A percentile compares a stretch with the other conserved stretches of the same genome.
These are phyloP conservation scores for Amazona finschi DNA, from an alignment of 2,797 vertebrate species.

Conservation along the genomic window DNA sequence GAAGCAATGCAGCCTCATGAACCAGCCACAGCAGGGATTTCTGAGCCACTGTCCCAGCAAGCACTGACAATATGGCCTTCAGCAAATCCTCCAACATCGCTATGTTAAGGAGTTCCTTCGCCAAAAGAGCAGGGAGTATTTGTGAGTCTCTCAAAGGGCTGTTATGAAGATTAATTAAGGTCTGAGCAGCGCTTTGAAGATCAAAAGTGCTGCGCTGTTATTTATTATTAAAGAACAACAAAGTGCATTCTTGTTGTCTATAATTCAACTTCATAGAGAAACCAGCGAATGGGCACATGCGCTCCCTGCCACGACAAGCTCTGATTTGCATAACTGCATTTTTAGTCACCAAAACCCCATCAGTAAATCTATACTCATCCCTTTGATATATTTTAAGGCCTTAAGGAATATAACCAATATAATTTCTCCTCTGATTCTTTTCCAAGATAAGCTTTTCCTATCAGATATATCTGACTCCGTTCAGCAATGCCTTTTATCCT, in stretches of 20 bases:
- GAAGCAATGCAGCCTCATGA: neutral
- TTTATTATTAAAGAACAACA: conserved; percentile 61
- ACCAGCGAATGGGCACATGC: conserved; percentile 8
- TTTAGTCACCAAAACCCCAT: conserved; percentile 9
- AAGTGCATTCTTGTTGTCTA: conserved; percentile 41
- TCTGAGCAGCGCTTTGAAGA: conserved; percentile 52
- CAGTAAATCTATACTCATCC: neutral
- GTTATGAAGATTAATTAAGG: conserved; percentile 64
- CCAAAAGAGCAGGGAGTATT: neutral
- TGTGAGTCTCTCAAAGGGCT: neutral
- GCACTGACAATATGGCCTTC: neutral
- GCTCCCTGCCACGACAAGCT: conserved; percentile 27
- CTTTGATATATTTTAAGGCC: conserved; percentile 48
- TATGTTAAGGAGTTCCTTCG: neutral
- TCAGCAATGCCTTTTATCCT: conserved; percentile 15
- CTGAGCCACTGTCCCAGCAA: neutral
- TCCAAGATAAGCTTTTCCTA: conserved; percentile 47
- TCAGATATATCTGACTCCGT: neutral
- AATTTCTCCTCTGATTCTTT: conserved; percentile 38
- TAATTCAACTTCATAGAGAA: conserved; percentile 38
- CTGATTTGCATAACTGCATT: conserved; percentile 32
- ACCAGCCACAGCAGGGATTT: neutral
- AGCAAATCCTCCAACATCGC: neutral
- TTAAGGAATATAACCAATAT: neutral
- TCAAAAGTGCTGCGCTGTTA: conserved; percentile 50